Conservation (phyloP, 2,888 invertebrate genomes). For the Chloroclysta siterata region DNA sequence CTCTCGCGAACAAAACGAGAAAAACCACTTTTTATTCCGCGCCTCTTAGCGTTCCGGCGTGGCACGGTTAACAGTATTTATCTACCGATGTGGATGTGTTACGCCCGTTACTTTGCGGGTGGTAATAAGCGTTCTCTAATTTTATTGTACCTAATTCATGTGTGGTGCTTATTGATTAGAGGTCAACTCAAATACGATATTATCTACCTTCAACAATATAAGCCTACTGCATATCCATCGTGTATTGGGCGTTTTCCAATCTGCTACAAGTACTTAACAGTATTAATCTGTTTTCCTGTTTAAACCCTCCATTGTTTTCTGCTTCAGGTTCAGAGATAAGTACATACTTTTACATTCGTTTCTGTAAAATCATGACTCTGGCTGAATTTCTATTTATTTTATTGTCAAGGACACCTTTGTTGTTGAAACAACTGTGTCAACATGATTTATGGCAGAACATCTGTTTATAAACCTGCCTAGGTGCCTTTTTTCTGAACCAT, state of each 20-base stretch:
- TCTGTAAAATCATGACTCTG: not conserved
- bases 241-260: slow-evolving; percentile 21
- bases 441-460: not conserved
- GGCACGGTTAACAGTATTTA: slow-evolving; percentile 63
- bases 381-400: not conserved
- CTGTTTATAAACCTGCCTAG: not conserved
- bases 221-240: not conserved
- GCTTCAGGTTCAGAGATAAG: not conserved
- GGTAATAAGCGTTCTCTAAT: slow-evolving; percentile 41
- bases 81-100: slow-evolving; percentile 63
- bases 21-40: slow-evolving; percentile 61
- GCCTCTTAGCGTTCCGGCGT: slow-evolving; percentile 51
- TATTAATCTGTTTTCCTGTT: slow-evolving; percentile 13
- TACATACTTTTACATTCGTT: not conserved
- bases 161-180: slow-evolving; percentile 19
- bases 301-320: slow-evolving; percentile 13
- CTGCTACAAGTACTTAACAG: not conserved
- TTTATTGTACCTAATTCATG: slow-evolving; percentile 12
- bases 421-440: not conserved
- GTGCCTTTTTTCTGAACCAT: no score
- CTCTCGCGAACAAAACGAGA: slow-evolving; percentile 57
- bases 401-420: not conserved
- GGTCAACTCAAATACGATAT: slow-evolving; percentile 36
- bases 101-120: slow-evolving; percentile 70
- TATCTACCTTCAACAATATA: not conserved